Percentiles rank a stretch among this genome's conserved stretches.
phyloP scores from a whole-genome alignment of 2,888 invertebrate genomes.

The Cosmopolites sordidus region DNA sequence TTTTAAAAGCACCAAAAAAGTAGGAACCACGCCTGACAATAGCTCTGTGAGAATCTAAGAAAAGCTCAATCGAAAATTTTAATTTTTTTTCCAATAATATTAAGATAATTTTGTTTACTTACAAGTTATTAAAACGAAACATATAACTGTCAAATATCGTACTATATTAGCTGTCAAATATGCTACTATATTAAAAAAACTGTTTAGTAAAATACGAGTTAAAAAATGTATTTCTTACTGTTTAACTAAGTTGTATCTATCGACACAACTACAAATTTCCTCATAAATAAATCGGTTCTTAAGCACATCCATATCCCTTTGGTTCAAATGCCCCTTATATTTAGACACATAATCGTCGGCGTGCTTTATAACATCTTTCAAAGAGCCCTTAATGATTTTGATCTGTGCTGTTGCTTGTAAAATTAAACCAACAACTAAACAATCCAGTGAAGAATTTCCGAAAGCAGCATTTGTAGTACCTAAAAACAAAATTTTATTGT shows the following conservation, averaged over 20 bases:
- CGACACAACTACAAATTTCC: constrained; percentile 32
- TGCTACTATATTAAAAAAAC: too few relatives aligned
- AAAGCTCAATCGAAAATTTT: too few relatives aligned
- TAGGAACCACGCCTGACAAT: too few relatives aligned
- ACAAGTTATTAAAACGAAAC: too few relatives aligned
- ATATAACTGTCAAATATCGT: too few relatives aligned
- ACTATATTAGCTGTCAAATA: too few relatives aligned
- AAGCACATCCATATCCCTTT: constrained; percentile 7
- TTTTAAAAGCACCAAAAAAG: too few relatives aligned
- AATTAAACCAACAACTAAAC: constrained; percentile 49
- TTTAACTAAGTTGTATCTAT: constrained; percentile 38
- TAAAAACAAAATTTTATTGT: too few relatives aligned
- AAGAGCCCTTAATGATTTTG: constrained; percentile 46
- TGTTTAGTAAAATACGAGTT: constrained; percentile 46
- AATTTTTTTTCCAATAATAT: too few relatives aligned
- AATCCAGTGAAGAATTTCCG: constrained; percentile 52
- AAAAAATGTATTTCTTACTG: constrained; percentile 42
- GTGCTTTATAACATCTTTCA: constrained; percentile 33
- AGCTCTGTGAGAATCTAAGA: too few relatives aligned
- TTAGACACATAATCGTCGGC: constrained; percentile 8
- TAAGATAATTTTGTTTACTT: too few relatives aligned
- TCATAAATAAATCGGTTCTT: constrained; percentile 21
- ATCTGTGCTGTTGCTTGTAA: constrained; percentile 52
- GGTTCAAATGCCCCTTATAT: not conserved
- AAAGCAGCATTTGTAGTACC: constrained; percentile 48